A percentile compares a stretch with the other conserved stretches of the same genome.
phyloP scores from a whole-genome alignment of 2,888 invertebrate species.

The Platerodrilus igneus region DNA sequence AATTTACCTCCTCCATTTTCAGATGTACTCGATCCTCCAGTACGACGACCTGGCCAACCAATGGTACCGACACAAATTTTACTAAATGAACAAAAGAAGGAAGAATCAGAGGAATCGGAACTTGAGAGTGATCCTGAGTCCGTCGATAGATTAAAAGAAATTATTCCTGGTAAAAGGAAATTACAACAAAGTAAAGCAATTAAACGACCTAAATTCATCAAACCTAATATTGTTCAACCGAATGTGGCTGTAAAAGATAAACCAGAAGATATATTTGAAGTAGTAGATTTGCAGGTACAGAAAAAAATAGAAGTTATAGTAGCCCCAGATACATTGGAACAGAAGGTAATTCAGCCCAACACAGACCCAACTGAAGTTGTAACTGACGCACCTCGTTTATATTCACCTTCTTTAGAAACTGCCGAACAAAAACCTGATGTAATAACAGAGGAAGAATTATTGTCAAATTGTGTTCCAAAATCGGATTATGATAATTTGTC shows the following conservation, averaged over 20 bases:
- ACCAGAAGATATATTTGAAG: conserved; percentile 56
- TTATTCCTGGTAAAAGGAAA: conserved; percentile 50
- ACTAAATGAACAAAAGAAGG: too few species aligned
- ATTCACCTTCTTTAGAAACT: not conserved
- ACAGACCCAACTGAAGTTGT: conserved; percentile 58
- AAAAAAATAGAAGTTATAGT: conserved; percentile 55
- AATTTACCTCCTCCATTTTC: conserved; percentile 80
- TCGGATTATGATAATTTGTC: conserved; percentile 69
- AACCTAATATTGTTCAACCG: conserved; percentile 33
- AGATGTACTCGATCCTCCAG: conserved; percentile 47
- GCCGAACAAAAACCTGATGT: conserved; percentile 32
- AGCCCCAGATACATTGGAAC: conserved; percentile 38
- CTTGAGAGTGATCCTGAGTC: conserved; percentile 59
- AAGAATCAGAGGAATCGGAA: conserved; percentile 55
- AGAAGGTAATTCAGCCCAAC: conserved; percentile 14
- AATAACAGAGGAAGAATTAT: conserved; percentile 62
- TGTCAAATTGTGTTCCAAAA: conserved; percentile 62
- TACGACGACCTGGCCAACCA: conserved; percentile 31
- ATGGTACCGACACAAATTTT: not conserved
- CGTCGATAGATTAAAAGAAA: conserved; percentile 39
- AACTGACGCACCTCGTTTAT: too few species aligned
- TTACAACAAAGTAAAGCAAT: conserved; percentile 46
- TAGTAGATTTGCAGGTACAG: conserved; percentile 45
- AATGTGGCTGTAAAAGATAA: conserved; percentile 42
- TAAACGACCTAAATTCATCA: conserved; percentile 56